These are phyloP conservation scores for Archaeoteleia sp. DNA, from an alignment of 2,888 invertebrate genomes.

Conservation along the genomic window DNA sequence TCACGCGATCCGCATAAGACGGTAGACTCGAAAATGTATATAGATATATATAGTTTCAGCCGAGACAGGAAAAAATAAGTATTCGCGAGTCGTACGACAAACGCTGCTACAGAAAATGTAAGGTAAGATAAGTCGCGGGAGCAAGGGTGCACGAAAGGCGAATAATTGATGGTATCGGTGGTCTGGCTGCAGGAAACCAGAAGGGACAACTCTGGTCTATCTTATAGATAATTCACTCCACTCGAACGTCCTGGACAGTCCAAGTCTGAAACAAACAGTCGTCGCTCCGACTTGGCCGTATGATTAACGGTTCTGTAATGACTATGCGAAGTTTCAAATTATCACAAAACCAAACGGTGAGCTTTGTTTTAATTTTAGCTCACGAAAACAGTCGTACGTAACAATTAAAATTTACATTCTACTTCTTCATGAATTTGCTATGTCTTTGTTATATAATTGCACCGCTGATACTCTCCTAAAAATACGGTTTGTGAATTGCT, in stretches of 20 bases:
- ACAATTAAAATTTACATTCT: background rate
- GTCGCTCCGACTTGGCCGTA: conserved; percentile 56
- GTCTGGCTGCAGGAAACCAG: conserved; percentile 55
- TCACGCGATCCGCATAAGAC: conserved; percentile 25
- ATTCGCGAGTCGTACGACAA: no score
- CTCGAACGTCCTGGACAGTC: conserved; percentile 29
- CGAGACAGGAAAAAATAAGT: no score
- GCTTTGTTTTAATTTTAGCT: background rate
- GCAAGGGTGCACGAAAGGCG: conserved; percentile 43
- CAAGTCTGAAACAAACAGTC: conserved; percentile 28
- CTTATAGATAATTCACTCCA: conserved; percentile 73
- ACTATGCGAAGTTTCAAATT: conserved; percentile 53
- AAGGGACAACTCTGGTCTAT: conserved; percentile 61
- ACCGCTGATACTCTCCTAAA: no score
- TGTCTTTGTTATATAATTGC: no score
- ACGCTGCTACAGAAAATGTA: conserved; percentile 3
- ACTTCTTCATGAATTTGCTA: no score
- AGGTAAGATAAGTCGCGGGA: conserved; percentile 33
- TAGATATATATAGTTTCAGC: no score
- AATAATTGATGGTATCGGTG: conserved; percentile 72
- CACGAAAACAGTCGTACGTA: background rate
- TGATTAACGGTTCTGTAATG: conserved; percentile 69
- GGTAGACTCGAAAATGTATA: background rate
- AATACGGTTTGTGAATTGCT: no score
- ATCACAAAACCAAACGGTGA: conserved; percentile 1